Conservation (phyloP, 2,797 vertebrate species). For the Spinus pinus region DNA sequence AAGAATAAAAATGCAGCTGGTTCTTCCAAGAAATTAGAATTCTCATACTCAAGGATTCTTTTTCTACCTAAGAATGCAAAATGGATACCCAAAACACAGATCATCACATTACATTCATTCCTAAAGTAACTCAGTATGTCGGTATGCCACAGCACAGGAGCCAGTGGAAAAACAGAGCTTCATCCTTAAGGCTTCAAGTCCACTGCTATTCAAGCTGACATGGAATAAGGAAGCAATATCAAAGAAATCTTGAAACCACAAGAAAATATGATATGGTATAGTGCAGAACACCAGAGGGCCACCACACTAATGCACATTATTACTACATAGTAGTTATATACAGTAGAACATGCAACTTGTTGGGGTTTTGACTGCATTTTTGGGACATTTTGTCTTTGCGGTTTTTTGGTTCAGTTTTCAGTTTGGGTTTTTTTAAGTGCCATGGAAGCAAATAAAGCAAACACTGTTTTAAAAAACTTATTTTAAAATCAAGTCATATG, state of each 20-base stretch:
- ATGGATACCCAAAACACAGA: background rate
- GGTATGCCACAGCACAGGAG: background rate
- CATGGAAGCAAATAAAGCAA: background rate
- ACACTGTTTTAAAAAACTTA: background rate
- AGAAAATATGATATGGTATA: background rate
- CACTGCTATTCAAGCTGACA: background rate
- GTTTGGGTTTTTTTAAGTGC: background rate
- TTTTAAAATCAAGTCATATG: background rate
- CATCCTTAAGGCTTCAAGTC: background rate
- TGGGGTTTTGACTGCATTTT: background rate
- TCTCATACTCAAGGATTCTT: background rate
- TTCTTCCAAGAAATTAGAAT: background rate
- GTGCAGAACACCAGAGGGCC: background rate
- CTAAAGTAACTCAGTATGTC: background rate
- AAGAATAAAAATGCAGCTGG: background rate
- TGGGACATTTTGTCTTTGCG: background rate
- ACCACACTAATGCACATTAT: background rate
- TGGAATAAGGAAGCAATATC: background rate
- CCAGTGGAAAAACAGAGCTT: background rate
- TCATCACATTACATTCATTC: background rate
- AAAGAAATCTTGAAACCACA: background rate
- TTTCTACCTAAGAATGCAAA: conserved; percentile 12
- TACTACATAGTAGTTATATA: background rate
- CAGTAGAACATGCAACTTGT: background rate
- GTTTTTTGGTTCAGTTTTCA: background rate